A percentile compares a stretch with the other conserved stretches of the same genome.
Evolutionary conservation across 2,888 invertebrate species (phyloP).

Genomic region (Paralinhomoeus sp.): DNA sequence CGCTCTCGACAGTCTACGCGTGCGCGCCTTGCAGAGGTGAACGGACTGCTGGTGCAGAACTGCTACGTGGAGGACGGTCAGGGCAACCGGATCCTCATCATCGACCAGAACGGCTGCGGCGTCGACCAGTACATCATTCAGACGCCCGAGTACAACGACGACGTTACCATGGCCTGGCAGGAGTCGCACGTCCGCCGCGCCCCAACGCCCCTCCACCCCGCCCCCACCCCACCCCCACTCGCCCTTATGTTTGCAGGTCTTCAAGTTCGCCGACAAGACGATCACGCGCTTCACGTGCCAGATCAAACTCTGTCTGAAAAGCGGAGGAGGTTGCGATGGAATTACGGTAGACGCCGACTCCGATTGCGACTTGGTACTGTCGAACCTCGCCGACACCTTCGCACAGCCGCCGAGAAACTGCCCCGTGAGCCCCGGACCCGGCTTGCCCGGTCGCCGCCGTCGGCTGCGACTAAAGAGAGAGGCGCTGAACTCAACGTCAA

Average conservation of each 20-base stretch:
- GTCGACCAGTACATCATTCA: constrained; percentile 21
- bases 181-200: neutral
- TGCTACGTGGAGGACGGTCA: constrained; percentile 23
- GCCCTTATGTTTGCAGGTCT: constrained; percentile 23
- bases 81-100: constrained; percentile 22
- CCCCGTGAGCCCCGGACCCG: neutral
- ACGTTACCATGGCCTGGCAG: constrained; percentile 19
- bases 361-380: no score
- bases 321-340: constrained; percentile 17
- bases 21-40: constrained; percentile 10
- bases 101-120: constrained; percentile 24
- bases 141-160: constrained; percentile 17
- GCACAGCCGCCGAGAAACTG: neutral
- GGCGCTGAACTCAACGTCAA: neutral
- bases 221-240: constrained; percentile 11
- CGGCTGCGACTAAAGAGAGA: neutral
- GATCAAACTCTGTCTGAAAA: constrained; percentile 17
- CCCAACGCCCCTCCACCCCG: neutral
- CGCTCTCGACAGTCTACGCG: neutral
- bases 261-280: constrained; percentile 23
- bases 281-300: constrained; percentile 22
- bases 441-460: neutral
- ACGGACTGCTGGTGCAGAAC: constrained; percentile 23
- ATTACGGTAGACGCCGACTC: constrained; percentile 19
- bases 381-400: no score